Base-by-base conservation (phyloP, 2,888 invertebrate species). In the Hipparchia sbordonii region DNA sequence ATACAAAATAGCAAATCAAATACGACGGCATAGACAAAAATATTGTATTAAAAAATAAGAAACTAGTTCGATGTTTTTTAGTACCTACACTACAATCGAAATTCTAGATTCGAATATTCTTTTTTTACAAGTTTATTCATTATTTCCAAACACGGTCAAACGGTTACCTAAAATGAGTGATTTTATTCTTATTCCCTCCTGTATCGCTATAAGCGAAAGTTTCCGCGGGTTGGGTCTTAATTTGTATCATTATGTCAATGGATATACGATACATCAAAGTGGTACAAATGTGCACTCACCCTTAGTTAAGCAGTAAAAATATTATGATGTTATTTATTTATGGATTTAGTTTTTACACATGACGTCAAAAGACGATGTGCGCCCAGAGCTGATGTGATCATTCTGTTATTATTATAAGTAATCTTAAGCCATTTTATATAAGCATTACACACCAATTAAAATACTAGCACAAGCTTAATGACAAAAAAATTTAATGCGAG, bases 321-420 rank as follows among this genome's bases (percentile, higher is more conserved):
- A 13, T n/a, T 48, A 48, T 57, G 75, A 71, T 82, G 76, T 86
- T 87, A 87, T 82, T 80, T 88, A 86, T 88, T 87, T 89, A 87
- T 88, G 80, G 78, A 79, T 82, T 81, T 77, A 79, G 77, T 48
- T 48, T 63, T 63, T 80, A 76, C 77, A 81, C 85, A 85, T 85
- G 82, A 81, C 84, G 86, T 87, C 83, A 77, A 74, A 71, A 77
- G 82, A 84, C 85, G 86, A 79, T 83, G 82, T 85, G 85, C 84
- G 85, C 84, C 82, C 85, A 84, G 85, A 87, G 88, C 86, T 87
- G 81, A 85, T 90, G 91, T 91, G 90, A 91, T 90, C 84, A 86
- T 88, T 86, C 79, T 84, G 79, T 86, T 75, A 73, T 75, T 33
- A 52, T 65, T 65, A 6, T 81, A 80, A 81, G 69, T 79, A 77